These are phyloP conservation scores for Saturnia japonica DNA, from an alignment of 2,888 invertebrate species.

Conservation along the genomic window DNA sequence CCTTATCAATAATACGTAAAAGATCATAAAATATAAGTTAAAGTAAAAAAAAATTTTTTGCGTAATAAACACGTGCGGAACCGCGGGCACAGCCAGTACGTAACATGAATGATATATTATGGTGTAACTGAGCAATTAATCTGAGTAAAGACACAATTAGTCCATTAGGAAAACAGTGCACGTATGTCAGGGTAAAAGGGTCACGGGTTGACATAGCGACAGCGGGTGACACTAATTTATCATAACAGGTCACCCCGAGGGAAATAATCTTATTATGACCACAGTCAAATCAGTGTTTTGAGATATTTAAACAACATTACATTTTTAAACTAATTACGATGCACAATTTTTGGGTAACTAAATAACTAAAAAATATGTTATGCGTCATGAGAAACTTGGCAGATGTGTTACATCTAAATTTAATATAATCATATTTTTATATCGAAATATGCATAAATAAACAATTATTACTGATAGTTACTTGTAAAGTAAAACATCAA, in stretches of 20 bases:
- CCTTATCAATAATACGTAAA: no score
- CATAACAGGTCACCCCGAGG: not conserved
- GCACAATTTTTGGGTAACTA: not conserved
- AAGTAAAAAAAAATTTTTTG: no score
- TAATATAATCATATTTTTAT: no score
- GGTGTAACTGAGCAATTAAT: not conserved
- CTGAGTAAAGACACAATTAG: not conserved
- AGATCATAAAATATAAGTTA: no score
- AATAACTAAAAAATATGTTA: not conserved
- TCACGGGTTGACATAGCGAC: not conserved
- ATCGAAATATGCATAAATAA: no score
- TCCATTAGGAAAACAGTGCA: not conserved
- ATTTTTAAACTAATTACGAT: not conserved
- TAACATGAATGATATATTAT: not conserved
- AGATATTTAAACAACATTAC: not conserved
- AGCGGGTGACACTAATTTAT: not conserved
- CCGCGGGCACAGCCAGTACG: no score
- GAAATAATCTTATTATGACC: not conserved
- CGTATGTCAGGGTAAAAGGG: not conserved
- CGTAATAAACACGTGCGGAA: no score
- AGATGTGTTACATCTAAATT: no score
- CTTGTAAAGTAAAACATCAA: no score
- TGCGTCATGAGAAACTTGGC: no score
- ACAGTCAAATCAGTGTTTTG: not conserved
- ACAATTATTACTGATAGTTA: no score